These are phyloP conservation scores for Drosophila anomalata DNA, from an alignment of 2,888 invertebrate species.

Conservation along the genomic window DNA sequence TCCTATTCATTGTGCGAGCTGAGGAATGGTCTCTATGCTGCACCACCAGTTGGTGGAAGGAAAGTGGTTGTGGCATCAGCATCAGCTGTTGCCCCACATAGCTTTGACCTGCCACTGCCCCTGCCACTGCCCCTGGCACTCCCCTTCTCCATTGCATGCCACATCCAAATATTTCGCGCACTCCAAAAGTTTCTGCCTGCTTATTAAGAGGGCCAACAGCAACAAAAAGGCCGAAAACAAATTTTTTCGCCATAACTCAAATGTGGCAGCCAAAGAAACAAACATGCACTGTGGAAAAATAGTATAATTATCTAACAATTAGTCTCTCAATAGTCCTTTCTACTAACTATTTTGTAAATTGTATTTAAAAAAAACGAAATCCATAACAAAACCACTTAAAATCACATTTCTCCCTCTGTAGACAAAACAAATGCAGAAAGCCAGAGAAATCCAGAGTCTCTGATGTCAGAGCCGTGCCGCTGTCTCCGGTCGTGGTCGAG, in stretches of 20 bases:
- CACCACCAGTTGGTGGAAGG: constrained; percentile 31
- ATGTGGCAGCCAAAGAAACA: constrained; percentile 51
- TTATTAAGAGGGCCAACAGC: constrained; percentile 66
- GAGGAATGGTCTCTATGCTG: constrained; percentile 23
- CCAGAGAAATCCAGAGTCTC: constrained; percentile 17
- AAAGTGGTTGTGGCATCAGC: constrained; percentile 44
- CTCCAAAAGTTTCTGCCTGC: constrained; percentile 69
- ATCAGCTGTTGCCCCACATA: constrained; percentile 55
- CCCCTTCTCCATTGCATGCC: constrained; percentile 48
- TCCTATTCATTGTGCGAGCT: constrained; percentile 65
- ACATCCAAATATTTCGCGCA: constrained; percentile 72
- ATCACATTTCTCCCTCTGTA: constrained; percentile 14
- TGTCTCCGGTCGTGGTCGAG: constrained; percentile 55
- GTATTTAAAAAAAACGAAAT: too few relatives aligned
- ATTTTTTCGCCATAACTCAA: constrained; percentile 67
- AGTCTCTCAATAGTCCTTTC: too few relatives aligned
- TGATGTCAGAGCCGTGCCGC: constrained; percentile 53
- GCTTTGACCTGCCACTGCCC: constrained; percentile 3
- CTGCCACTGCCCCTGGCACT: not conserved
- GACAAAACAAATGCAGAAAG: constrained; percentile 32
- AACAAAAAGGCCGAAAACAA: constrained; percentile 54
- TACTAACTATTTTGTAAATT: too few relatives aligned
- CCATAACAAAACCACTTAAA: not conserved
- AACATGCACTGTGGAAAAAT: constrained; percentile 10
- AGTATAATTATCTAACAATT: too few relatives aligned